Conservation (phyloP, 2,113 vertebrate genomes). For the Turdus rufiventris region DNA sequence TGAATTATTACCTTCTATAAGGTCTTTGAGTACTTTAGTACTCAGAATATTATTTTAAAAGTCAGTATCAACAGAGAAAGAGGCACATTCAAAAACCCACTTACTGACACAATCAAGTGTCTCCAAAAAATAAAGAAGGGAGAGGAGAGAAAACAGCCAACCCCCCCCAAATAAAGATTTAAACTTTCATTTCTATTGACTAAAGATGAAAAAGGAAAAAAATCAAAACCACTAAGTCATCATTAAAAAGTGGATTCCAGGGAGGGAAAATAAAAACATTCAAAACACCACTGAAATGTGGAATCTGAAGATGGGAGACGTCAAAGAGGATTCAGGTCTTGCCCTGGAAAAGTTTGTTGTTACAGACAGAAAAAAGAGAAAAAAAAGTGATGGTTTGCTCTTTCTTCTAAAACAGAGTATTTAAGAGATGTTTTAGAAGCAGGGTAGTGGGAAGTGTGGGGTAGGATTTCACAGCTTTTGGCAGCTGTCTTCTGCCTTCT, state of each 20-base stretch:
- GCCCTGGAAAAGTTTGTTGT: background rate
- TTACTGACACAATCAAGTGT: background rate
- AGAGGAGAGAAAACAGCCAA: background rate
- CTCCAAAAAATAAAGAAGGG: background rate
- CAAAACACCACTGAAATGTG: background rate
- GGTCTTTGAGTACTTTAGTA: background rate
- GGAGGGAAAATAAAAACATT: background rate
- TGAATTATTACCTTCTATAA: slow-evolving; percentile 1
- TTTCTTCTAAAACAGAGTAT: background rate
- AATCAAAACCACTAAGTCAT: background rate
- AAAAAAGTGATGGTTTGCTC: background rate
- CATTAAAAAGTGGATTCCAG: background rate
- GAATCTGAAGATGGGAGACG: background rate
- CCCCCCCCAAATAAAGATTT: background rate
- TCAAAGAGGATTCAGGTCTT: background rate
- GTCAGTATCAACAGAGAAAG: background rate
- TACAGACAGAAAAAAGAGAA: background rate
- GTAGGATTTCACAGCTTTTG: slow-evolving; percentile 46
- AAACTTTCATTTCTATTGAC: background rate
- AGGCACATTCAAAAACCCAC: background rate
- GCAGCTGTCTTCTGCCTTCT: slow-evolving; percentile 46
- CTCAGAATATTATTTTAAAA: background rate
- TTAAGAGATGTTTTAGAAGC: slow-evolving; percentile 19
- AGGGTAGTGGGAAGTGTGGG: background rate
- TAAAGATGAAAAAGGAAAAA: background rate